Evolutionary conservation across 1,140 invertebrate species (phyloP).

Genomic region (Mamestra configurata): DNA sequence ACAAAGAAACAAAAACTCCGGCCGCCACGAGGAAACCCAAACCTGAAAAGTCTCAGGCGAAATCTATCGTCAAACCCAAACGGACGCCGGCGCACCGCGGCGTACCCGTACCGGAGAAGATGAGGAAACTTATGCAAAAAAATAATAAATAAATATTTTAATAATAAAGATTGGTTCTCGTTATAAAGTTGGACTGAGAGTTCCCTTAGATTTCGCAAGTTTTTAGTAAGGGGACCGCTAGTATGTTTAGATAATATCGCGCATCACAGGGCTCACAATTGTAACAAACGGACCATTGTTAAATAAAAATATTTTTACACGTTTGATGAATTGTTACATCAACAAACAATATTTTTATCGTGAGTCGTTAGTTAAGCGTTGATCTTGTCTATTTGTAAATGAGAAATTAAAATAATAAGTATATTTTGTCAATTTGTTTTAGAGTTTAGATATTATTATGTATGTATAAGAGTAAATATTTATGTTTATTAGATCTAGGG

Average conservation of each 20-base stretch:
- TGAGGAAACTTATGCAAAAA: slow-evolving; percentile 72
- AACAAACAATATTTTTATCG: slow-evolving; percentile 73
- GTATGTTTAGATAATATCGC: slow-evolving; percentile 69
- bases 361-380: slow-evolving; percentile 66
- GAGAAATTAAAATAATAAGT: slow-evolving; percentile 69
- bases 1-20: slow-evolving; percentile 57
- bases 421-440: slow-evolving; percentile 86
- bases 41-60: slow-evolving; percentile 32
- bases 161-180: slow-evolving; percentile 48
- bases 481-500: slow-evolving; percentile 65
- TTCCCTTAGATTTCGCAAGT: slow-evolving; percentile 19
- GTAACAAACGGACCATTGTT: slow-evolving; percentile 83
- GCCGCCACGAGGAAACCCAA: slow-evolving; percentile 49
- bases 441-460: slow-evolving; percentile 73
- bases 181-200: slow-evolving; percentile 48
- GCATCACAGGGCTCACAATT: slow-evolving; percentile 77
- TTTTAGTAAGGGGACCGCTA: slow-evolving; percentile 67
- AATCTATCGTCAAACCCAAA: slow-evolving; percentile 57
- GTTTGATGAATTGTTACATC: slow-evolving; percentile 64
- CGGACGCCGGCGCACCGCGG: slow-evolving; percentile 62
- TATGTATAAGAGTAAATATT: slow-evolving; percentile 79
- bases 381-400: slow-evolving; percentile 78
- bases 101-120: slow-evolving; percentile 74
- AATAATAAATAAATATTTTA: slow-evolving; percentile 63
- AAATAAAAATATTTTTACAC: slow-evolving; percentile 84